These are phyloP conservation scores for Siphamia tubifer DNA, from an alignment of 2,113 vertebrate species.

Conservation along the genomic window DNA sequence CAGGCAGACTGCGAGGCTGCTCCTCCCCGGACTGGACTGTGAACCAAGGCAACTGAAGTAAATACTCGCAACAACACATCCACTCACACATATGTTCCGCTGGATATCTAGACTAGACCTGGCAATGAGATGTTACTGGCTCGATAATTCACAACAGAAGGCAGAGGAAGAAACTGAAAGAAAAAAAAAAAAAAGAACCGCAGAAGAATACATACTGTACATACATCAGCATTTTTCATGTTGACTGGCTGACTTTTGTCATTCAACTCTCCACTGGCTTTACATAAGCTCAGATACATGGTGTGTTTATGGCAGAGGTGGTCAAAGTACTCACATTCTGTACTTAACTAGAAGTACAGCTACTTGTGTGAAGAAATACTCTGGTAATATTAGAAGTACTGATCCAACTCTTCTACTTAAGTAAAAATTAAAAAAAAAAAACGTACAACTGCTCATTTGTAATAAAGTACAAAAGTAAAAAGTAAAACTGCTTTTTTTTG, in stretches of 20 bases:
- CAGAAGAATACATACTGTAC: no score
- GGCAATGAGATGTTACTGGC: not conserved
- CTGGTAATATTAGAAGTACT: no score
- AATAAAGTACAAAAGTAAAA: no score
- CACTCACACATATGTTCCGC: not conserved
- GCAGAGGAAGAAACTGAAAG: no score
- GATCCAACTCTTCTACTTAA: no score
- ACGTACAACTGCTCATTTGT: no score
- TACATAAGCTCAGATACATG: not conserved
- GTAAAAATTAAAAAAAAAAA: no score
- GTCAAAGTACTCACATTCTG: no score
- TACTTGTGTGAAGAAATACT: no score
- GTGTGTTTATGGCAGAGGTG: not conserved
- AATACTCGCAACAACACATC: conserved; percentile 29
- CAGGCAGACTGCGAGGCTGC: conserved; percentile 90
- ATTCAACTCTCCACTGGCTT: not conserved
- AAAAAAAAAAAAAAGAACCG: no score
- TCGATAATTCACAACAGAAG: not conserved
- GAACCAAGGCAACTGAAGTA: conserved; percentile 97
- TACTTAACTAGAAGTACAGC: no score
- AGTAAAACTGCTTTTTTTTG: no score
- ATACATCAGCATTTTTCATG: conserved; percentile 3
- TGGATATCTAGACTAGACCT: not conserved
- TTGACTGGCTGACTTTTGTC: not conserved
- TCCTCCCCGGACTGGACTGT: conserved; percentile 94